Evolutionary conservation across 2,113 vertebrate species (phyloP).

Genomic region (Gobio gobio): DNA sequence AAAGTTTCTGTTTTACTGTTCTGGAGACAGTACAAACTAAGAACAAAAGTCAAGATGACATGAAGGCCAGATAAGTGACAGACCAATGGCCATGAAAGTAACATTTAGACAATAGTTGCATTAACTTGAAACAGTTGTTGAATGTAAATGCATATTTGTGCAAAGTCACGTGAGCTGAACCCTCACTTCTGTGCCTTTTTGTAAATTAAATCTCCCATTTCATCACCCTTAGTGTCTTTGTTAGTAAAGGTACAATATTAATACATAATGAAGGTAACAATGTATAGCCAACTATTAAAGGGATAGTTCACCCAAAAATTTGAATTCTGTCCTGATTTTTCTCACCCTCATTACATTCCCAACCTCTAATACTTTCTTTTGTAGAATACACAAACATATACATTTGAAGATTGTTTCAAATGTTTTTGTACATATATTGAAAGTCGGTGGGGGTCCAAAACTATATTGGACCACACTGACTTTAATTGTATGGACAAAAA

Average conservation of each 20-base stretch:
- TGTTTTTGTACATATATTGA: no score
- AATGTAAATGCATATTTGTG: neutral
- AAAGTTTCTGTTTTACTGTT: neutral
- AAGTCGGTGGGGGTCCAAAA: no score
- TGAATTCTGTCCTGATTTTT: neutral
- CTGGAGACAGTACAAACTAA: constrained; percentile 14
- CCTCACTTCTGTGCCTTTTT: neutral
- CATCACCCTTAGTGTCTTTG: neutral
- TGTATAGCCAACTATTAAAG: neutral
- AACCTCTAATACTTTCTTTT: neutral
- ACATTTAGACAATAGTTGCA: neutral
- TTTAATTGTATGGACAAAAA: no score
- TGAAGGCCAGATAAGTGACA: constrained; percentile 6
- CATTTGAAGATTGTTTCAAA: no score
- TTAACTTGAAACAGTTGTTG: neutral
- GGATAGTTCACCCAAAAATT: neutral
- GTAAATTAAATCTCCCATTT: neutral
- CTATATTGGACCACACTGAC: no score
- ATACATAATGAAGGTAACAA: neutral
- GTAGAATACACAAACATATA: no score
- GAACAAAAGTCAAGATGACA: neutral
- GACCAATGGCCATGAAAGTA: neutral
- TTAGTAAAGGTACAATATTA: neutral
- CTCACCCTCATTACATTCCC: neutral
- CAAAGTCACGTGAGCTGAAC: neutral